A percentile compares a stretch with the other conserved stretches of the same genome.
Conservation (phyloP, 2,888 invertebrate genomes). For the Belgica antarctica region DNA sequence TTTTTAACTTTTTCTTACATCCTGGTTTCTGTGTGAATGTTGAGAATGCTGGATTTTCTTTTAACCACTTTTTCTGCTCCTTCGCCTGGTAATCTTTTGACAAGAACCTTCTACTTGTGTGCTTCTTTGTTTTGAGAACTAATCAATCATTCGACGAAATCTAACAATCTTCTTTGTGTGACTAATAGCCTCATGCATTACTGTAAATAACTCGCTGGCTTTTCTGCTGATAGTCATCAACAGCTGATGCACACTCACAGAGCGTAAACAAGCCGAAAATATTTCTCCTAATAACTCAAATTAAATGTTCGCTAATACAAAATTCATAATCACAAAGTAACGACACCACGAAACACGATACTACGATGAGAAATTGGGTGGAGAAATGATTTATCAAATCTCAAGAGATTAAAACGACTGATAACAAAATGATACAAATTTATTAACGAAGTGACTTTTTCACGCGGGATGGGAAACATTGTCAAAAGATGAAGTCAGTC, state of each 20-base stretch:
- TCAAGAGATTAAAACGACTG: neutral
- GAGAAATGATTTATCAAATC: conserved; percentile 35
- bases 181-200: conserved; percentile 13
- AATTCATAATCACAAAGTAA: neutral
- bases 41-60: conserved; percentile 41
- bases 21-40: conserved; percentile 42
- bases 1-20: conserved; percentile 6
- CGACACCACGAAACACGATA: conserved; percentile 14
- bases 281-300: conserved; percentile 11
- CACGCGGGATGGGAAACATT: no score
- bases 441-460: neutral
- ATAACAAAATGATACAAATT: neutral
- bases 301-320: neutral
- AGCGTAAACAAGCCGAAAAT: neutral
- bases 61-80: neutral
- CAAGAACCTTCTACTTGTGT: neutral
- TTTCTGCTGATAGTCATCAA: neutral
- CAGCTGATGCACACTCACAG: conserved; percentile 2
- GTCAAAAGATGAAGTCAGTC: no score
- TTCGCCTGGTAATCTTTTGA: conserved; percentile 13
- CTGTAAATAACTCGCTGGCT: neutral
- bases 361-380: conserved; percentile 43
- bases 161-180: neutral
- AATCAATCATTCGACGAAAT: neutral
- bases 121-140: conserved; percentile 10